These are phyloP conservation scores for Catocala nupta DNA, from an alignment of 2,888 invertebrate genomes.

Conservation along the genomic window DNA sequence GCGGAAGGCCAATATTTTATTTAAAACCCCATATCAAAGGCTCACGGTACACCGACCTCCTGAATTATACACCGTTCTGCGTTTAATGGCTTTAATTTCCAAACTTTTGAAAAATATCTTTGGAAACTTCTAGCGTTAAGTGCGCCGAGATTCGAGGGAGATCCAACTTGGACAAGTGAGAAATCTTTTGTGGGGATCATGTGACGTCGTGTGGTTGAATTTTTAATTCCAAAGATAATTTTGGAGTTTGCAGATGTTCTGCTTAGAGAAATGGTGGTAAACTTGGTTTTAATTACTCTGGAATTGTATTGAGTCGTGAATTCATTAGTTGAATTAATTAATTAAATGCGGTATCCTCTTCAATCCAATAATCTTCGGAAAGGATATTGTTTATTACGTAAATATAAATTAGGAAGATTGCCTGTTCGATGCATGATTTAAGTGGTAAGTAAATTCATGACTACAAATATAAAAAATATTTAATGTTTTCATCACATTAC, in stretches of 20 bases:
- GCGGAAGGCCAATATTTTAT: conserved; percentile 66
- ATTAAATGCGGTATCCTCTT: too few species aligned
- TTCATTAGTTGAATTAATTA: too few species aligned
- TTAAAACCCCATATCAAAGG: conserved; percentile 67
- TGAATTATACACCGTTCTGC: conserved; percentile 73
- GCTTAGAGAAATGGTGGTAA: neutral
- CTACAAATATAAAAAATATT: too few species aligned
- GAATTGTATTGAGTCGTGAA: neutral
- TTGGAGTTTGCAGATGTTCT: neutral
- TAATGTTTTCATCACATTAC: too few species aligned
- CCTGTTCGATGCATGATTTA: too few species aligned
- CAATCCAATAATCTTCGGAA: too few species aligned
- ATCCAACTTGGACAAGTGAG: conserved; percentile 51
- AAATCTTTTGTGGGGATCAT: conserved; percentile 57
- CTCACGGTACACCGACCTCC: conserved; percentile 58
- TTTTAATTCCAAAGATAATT: conserved; percentile 51
- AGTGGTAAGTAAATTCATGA: too few species aligned
- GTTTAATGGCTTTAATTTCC: conserved; percentile 75
- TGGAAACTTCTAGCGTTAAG: conserved; percentile 65
- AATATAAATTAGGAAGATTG: too few species aligned
- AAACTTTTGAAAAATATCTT: conserved; percentile 75
- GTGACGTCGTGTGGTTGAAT: conserved; percentile 59
- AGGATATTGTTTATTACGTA: too few species aligned
- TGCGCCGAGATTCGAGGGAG: conserved; percentile 40
- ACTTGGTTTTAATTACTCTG: neutral